Evolutionary conservation across 2,888 invertebrate genomes (phyloP), one percentile per base, ranked within the genome.

Genomic region (Melinaea menophilus): DNA sequence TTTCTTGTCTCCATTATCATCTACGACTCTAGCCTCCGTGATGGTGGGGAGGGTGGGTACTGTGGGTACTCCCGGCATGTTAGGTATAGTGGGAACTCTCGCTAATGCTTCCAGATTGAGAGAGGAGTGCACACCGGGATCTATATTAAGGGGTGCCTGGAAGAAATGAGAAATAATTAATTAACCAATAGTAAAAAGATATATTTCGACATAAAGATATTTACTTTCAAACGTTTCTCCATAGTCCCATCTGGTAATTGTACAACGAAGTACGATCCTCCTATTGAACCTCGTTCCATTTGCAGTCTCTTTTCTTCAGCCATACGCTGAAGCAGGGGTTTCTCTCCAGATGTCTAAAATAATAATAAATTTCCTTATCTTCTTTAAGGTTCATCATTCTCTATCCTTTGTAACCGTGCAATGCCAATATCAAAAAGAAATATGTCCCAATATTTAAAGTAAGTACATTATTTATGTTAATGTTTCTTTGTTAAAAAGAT

Each of bases 71-170:
- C 95, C 94, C 51, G 94, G 95, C 81, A 95, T 93, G 93, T 95
- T 81, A 92, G 95, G 83, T 91, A 94, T 78, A 84, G 95, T 91
- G 65, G 91, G 91, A 69, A 91, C 91, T 2, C 90, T 82, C 56
- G 90, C 91, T 67, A 91, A 70, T 12, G 90, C 90, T 83, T 97
- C 97, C 79, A 98, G 91, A 85, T 97, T 96, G 76, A 98, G 93
- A 79, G 96, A 97, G 63, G 97, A 98, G 85, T 98, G 98, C 57
- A 97, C 98, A 59, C 98, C 98, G 4, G 98, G 97, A 89, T 98
- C 98, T 69, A 96, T 94, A 87, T 98, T 98, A 69, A 97, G 91
- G 41, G 97, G 97, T 69, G 90, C 90, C 90, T 90, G 85, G 64
- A 71, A 72, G 22, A 22, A 22, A 22, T 22, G 22, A 22, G 1